Evolutionary conservation across 2,797 vertebrate species (phyloP).

Genomic region (Hyperoplus immaculatus): DNA sequence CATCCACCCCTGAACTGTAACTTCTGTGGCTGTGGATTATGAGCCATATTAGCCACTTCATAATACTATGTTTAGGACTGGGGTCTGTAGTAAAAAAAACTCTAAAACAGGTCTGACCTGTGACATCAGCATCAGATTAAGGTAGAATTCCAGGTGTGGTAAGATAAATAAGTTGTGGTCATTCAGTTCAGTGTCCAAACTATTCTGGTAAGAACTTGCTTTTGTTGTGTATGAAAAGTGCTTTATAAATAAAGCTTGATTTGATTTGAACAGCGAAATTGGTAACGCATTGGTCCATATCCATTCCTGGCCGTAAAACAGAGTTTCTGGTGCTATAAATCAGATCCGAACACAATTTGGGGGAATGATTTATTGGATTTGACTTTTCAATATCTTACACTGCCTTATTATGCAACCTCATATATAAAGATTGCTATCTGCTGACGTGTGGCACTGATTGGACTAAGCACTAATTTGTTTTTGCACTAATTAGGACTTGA

Average conservation of each 20-base stretch:
- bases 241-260: too few species aligned
- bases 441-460: constrained; percentile 12
- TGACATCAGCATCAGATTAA: constrained; percentile 10
- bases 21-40: constrained; percentile 38
- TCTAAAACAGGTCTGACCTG: constrained; percentile 4
- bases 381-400: background rate
- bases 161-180: background rate
- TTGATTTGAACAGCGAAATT: background rate
- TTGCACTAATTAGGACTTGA: constrained; percentile 17
- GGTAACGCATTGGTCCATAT: background rate
- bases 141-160: background rate
- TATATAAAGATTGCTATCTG: background rate
- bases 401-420: constrained; percentile 5
- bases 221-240: too few species aligned
- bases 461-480: background rate
- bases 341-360: constrained; percentile 7
- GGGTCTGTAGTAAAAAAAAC: constrained; percentile 28
- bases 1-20: constrained; percentile 48
- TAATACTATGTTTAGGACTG: constrained; percentile 19
- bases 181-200: background rate
- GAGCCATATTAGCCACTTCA: constrained; percentile 16
- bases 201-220: too few species aligned
- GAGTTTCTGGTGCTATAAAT: background rate
- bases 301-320: background rate
- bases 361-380: constrained; percentile 1